Evolutionary conservation across 2,113 vertebrate genomes (phyloP).

Genomic region (Pomatorhinus ruficollis): DNA sequence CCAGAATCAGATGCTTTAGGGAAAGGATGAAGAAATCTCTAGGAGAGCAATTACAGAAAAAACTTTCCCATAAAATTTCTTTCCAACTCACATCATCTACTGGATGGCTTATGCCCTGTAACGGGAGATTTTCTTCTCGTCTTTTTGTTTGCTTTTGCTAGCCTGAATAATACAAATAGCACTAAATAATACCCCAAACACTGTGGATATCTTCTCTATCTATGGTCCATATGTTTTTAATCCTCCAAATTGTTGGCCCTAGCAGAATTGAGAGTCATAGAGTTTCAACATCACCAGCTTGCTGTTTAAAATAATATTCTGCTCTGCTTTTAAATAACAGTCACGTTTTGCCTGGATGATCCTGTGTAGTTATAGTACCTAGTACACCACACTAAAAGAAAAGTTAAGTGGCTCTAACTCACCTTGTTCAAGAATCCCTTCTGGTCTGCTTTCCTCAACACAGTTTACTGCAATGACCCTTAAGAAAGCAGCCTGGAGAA

Average conservation of each 20-base stretch:
- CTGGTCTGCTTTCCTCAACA: background rate
- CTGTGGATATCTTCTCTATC: background rate
- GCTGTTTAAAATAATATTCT: slow-evolving; percentile 24
- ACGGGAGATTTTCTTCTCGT: background rate
- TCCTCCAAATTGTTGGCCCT: slow-evolving; percentile 2
- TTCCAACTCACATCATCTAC: slow-evolving; percentile 31
- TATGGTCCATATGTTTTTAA: slow-evolving; percentile 45
- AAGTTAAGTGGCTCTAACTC: background rate
- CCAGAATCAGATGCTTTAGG: slow-evolving; percentile 51
- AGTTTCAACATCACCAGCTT: background rate
- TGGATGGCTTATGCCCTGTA: slow-evolving; percentile 26
- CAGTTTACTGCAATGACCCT: background rate
- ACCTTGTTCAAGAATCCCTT: background rate
- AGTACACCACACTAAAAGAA: background rate
- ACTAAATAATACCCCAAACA: slow-evolving; percentile 19
- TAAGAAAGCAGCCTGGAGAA: background rate
- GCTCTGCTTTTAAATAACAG: background rate
- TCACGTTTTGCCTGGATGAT: background rate
- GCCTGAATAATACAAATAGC: slow-evolving; percentile 28
- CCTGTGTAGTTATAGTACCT: background rate
- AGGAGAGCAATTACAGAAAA: slow-evolving; percentile 49
- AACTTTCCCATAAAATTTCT: slow-evolving; percentile 61
- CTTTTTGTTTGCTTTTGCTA: slow-evolving; percentile 35
- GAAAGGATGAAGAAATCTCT: slow-evolving; percentile 57
- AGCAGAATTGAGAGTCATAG: background rate